Base-by-base conservation (phyloP, 2,888 invertebrate genomes). In the Fissipunctia ypsillon region DNA sequence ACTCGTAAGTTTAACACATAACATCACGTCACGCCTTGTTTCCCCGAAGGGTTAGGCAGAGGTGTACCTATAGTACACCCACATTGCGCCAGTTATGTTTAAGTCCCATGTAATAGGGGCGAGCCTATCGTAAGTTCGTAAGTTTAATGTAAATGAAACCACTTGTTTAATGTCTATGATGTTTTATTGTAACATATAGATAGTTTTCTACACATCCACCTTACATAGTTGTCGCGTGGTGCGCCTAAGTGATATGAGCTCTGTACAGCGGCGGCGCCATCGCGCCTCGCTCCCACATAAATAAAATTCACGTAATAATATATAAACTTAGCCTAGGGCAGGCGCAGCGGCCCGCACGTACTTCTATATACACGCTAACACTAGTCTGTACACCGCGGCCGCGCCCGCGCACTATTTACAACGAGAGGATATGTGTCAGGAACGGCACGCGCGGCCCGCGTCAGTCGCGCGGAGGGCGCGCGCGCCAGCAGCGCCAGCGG, bases 181-280 rank as follows among this genome's bases (percentile, higher is more conserved):
- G 92, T 95, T 95, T 95, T 94, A 95, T 94, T 94, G 92, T 95
- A 95, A 95, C 95, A 95, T 93, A 94, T 91, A 95, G 94, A 95
- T 94, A 95, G 92, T 93, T 93, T 91, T 93, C 95, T 95, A 95
- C 94, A 94, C 94, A 94, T 94, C 93, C 94, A 94, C 94, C 94
- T 93, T 92, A 94, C 94, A 91, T 92, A 90, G 92, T 90, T 89
- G 88, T 90, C 86, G 91, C 93, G 88, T 90, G 90, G 90, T 88
- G 93, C 94, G 94, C 94, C 94, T 91, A 91, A 92, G 93, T 95
- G 95, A 95, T 95, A 95, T 95, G 95, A 93, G 93, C 91, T 93
- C 93, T 91, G 94, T 92, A 91, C 94, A 91, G 88, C 91, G 89
- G 85, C 82, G 83, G 79, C 82, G 84, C 52, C 79, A 71, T 69